Evolutionary conservation across 2,888 invertebrate genomes (phyloP).

Genomic region (Drosophila infuscata): DNA sequence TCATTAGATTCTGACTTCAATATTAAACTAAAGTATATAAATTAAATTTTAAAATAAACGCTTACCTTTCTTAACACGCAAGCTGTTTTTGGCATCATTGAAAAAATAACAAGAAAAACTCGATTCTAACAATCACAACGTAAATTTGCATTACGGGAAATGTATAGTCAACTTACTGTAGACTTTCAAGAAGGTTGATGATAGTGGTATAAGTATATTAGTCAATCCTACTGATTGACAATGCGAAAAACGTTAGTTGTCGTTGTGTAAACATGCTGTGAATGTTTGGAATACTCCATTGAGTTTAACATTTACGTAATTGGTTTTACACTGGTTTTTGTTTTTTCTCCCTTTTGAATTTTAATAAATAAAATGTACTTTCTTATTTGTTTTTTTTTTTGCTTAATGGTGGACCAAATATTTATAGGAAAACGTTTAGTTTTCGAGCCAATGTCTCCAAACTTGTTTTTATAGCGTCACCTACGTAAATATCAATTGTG

Average conservation of each 20-base stretch:
- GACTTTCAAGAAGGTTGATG: not conserved
- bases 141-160: not conserved
- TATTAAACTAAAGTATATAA: not conserved
- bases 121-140: not conserved
- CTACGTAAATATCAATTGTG: not conserved
- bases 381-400: not conserved
- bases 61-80: not conserved
- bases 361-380: not conserved
- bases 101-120: not conserved
- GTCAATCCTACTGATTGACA: not conserved
- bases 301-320: not conserved
- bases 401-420: not conserved
- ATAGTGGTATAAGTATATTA: not conserved
- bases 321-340: not conserved
- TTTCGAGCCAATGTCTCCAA: not conserved
- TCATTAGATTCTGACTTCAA: not conserved
- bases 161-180: not conserved
- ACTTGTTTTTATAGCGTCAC: not conserved
- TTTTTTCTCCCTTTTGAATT: too few relatives aligned
- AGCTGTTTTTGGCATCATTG: not conserved
- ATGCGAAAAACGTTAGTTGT: constrained; percentile 1
- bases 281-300: not conserved
- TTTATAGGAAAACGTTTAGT: not conserved
- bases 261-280: not conserved
- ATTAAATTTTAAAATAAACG: not conserved